Percentiles rank a stretch among this genome's conserved stretches.
Conservation (phyloP, 2,113 vertebrate genomes). For the Mormyrus lacerda region DNA sequence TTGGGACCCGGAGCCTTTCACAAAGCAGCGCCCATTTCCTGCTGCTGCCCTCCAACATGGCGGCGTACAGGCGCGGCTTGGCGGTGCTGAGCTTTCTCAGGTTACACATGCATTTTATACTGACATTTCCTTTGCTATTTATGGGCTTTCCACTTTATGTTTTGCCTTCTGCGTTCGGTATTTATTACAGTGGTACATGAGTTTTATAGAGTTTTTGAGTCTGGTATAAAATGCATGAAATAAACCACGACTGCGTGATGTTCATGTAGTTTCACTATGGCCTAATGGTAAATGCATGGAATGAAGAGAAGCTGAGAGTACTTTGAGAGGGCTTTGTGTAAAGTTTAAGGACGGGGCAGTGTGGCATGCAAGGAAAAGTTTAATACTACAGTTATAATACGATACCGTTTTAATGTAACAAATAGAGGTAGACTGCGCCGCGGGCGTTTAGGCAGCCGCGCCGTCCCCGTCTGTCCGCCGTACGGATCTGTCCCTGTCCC, state of each 20-base stretch:
- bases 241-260: background rate
- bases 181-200: background rate
- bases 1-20: background rate
- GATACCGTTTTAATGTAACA: background rate
- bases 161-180: background rate
- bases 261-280: background rate
- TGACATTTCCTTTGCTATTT: background rate
- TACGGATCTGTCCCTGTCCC: background rate
- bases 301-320: background rate
- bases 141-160: background rate
- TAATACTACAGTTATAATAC: background rate
- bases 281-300: background rate
- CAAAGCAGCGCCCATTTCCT: constrained; percentile 20
- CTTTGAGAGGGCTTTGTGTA: background rate
- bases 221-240: background rate
- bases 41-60: constrained; percentile 30
- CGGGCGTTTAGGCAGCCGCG: background rate
- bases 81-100: constrained; percentile 24
- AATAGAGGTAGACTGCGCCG: background rate
- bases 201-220: background rate
- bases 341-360: background rate
- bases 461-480: background rate
- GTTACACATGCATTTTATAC: background rate
- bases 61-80: constrained; percentile 23
- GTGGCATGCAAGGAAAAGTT: background rate